phyloP scores from a whole-genome alignment of 2,797 vertebrate genomes.

The Brachyrhaphis roseni region DNA sequence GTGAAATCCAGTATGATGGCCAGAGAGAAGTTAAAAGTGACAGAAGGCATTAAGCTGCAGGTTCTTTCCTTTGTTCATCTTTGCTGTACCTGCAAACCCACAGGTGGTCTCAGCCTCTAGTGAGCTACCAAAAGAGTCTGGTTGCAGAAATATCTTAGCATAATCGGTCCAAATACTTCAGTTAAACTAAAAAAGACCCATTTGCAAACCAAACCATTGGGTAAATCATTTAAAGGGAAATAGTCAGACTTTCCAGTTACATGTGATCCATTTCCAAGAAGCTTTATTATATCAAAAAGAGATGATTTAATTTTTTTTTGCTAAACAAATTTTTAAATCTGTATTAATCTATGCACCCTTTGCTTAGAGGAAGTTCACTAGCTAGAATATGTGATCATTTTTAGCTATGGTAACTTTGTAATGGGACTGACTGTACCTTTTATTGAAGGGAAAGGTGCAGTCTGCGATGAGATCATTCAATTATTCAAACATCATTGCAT shows the following conservation, averaged over 20 bases:
- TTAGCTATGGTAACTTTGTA: conserved; percentile 1
- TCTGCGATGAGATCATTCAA: background rate
- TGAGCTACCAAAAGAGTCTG: background rate
- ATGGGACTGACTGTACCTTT: conserved; percentile 21
- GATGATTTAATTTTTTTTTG: background rate
- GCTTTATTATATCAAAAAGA: background rate
- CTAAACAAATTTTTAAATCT: background rate
- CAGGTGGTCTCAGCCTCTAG: background rate
- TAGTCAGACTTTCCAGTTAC: background rate
- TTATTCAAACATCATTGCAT: background rate
- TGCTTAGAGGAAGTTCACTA: conserved; percentile 3
- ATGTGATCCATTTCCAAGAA: background rate
- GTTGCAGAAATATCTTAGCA: background rate
- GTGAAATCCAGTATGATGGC: background rate
- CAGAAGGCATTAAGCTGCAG: background rate
- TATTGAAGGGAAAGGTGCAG: background rate
- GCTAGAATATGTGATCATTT: conserved; percentile 3
- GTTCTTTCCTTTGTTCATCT: background rate
- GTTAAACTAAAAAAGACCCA: background rate
- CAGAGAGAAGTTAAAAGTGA: background rate
- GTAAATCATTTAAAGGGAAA: background rate
- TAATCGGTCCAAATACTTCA: background rate
- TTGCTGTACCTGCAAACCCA: background rate
- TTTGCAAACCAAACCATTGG: background rate
- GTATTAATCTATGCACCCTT: background rate